Conservation (phyloP, 2,797 vertebrate genomes). For the Ibycter americanus region DNA sequence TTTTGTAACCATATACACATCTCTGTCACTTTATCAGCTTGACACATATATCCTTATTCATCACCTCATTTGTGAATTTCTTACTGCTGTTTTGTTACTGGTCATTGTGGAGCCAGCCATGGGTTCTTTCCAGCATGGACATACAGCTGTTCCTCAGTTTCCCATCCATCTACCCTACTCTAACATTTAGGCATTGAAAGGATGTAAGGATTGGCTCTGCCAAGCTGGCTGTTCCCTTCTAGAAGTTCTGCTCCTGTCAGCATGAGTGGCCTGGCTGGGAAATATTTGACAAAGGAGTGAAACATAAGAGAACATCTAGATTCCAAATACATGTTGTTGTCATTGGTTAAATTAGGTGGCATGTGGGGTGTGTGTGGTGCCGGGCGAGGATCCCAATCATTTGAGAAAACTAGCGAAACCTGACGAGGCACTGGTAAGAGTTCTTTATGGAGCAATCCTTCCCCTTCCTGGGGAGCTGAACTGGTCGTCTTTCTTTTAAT, state of each 20-base stretch:
- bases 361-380: fast-evolving
- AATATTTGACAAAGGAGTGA: not conserved
- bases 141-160: not conserved
- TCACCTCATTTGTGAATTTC: not conserved
- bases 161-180: not conserved
- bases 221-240: not conserved
- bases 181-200: not conserved
- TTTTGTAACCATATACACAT: fast-evolving
- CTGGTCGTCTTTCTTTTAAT: not conserved
- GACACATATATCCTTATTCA: not conserved
- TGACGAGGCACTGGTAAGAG: not conserved
- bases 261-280: not conserved
- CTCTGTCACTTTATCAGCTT: not conserved
- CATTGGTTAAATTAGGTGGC: not conserved
- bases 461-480: not conserved
- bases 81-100: not conserved
- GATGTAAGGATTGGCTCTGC: not conserved
- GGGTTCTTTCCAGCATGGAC: not conserved
- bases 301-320: not conserved
- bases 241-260: not conserved
- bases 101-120: not conserved
- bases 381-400: not conserved
- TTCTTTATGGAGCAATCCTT: not conserved
- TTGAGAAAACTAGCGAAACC: not conserved
- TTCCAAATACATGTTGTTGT: not conserved